phyloP scores from a whole-genome alignment of 35 echinoderm and acorn worm genomes.

The Heliocidaris erythrogramma region DNA sequence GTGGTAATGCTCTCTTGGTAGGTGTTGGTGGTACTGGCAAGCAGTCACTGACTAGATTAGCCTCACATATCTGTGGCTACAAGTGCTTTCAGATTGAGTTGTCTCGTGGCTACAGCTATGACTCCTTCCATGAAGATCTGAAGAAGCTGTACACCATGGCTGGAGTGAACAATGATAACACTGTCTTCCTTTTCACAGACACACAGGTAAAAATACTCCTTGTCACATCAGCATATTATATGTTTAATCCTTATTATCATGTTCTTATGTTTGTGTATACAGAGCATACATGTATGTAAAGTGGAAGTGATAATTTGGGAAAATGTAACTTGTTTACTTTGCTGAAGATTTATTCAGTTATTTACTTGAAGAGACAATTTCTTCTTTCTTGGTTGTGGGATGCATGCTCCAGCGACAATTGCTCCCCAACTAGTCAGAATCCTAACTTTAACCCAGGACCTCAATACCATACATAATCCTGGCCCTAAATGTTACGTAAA shows the following conservation, averaged over 20 bases:
- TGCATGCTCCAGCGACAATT: too few relatives aligned
- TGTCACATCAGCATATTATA: background rate
- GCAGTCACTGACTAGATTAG: constrained; percentile 86
- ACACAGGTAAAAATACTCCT: constrained; percentile 71
- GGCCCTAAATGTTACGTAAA: too few relatives aligned
- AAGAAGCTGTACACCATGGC: constrained; percentile 94
- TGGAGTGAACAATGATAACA: constrained; percentile 86
- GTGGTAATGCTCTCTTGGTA: constrained; percentile 93
- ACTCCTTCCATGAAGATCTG: constrained; percentile 98
- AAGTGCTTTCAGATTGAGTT: constrained; percentile 98
- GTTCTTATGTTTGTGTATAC: background rate
- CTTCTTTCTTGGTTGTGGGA: too few relatives aligned
- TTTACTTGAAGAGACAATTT: too few relatives aligned
- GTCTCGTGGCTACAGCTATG: constrained; percentile 84
- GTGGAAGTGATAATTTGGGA: background rate
- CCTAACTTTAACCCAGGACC: too few relatives aligned
- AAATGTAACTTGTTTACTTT: too few relatives aligned
- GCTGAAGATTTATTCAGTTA: too few relatives aligned
- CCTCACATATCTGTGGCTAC: constrained; percentile 95
- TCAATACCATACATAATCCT: too few relatives aligned
- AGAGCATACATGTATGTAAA: background rate
- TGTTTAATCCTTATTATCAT: too few relatives aligned
- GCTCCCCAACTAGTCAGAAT: too few relatives aligned
- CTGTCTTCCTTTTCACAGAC: constrained; percentile 97
- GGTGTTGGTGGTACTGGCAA: constrained; percentile 97